phyloP scores from a whole-genome alignment of 2,113 vertebrate genomes.

The Malurus melanocephalus region DNA sequence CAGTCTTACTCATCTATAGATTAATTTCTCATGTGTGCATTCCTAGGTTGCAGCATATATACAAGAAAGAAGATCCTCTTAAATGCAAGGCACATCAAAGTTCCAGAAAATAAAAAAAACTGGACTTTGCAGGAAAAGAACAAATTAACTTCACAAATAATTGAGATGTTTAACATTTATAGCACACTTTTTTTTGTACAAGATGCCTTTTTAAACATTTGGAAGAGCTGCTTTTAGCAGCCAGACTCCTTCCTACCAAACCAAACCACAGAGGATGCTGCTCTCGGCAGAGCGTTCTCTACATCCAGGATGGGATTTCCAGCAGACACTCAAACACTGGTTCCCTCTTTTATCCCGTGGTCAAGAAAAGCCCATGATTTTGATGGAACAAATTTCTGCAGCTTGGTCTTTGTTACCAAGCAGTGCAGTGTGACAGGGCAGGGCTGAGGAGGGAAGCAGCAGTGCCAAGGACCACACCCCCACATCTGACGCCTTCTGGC shows the following conservation, averaged over 20 bases:
- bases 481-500: neutral
- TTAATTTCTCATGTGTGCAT: neutral
- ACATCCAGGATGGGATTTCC: neutral
- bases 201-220: neutral
- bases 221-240: neutral
- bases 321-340: neutral
- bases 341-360: neutral
- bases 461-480: neutral
- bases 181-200: neutral
- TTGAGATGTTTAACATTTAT: neutral
- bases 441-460: neutral
- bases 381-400: neutral
- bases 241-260: neutral
- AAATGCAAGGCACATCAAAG: neutral
- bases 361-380: neutral
- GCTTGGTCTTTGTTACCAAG: neutral
- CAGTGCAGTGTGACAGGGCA: neutral
- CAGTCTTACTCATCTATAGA: neutral
- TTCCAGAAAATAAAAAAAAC: neutral
- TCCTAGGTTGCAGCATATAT: neutral
- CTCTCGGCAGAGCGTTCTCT: neutral
- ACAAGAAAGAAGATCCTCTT: neutral
- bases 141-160: neutral
- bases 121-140: neutral
- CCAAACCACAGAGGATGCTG: neutral